Conservation (phyloP, 2,113 vertebrate species). For the Callospermophilus lateralis region DNA sequence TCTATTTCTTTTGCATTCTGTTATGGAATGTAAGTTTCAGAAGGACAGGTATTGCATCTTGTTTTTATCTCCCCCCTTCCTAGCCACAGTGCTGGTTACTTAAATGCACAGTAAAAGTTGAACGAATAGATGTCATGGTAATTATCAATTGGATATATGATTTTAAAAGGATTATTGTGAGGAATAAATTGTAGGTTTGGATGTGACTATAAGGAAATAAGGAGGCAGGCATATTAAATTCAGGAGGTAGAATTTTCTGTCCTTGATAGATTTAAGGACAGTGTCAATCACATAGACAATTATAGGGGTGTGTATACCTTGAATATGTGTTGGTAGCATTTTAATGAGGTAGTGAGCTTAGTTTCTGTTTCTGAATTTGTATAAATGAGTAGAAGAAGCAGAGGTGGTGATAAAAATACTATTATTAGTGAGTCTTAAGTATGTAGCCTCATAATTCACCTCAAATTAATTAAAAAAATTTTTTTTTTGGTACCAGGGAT, state of each 20-base stretch:
- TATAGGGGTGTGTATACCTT: background rate
- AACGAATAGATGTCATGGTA: constrained; percentile 51
- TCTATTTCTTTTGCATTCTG: background rate
- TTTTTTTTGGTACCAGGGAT: too few relatives aligned
- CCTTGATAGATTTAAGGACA: constrained; percentile 1
- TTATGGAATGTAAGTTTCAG: background rate
- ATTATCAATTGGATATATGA: background rate
- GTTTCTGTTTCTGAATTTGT: constrained; percentile 44
- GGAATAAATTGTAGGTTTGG: constrained; percentile 1
- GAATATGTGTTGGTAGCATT: constrained; percentile 43
- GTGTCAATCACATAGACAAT: background rate
- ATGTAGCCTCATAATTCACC: background rate
- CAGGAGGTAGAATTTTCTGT: background rate
- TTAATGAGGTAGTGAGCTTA: constrained; percentile 34
- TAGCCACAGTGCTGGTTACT: background rate
- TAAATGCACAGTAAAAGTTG: background rate
- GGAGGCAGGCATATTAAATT: background rate
- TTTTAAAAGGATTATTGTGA: constrained; percentile 57
- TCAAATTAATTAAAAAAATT: background rate
- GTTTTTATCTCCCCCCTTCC: background rate
- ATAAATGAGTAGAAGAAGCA: constrained; percentile 41
- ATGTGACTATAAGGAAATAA: constrained; percentile 39
- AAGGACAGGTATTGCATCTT: background rate
- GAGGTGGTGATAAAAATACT: constrained; percentile 25
- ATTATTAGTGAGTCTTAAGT: constrained; percentile 12